Conservation (phyloP, 2,888 invertebrate genomes). For the Sericinus montela region DNA sequence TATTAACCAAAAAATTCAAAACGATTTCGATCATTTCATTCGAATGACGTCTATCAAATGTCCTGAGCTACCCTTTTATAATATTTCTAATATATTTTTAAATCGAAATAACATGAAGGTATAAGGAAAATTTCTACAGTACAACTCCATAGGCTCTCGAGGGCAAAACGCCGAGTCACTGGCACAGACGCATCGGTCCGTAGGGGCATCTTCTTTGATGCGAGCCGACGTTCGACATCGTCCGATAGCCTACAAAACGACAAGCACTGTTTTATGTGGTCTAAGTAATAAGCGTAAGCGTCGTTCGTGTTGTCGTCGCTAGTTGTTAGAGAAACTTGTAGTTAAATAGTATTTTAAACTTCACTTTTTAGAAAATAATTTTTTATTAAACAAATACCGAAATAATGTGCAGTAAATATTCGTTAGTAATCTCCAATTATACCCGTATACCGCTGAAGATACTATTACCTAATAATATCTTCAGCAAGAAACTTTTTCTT, state of each 20-base stretch:
- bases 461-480: too few relatives aligned
- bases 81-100: constrained; percentile 18
- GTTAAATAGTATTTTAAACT: too few relatives aligned
- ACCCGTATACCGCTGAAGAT: too few relatives aligned
- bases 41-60: constrained; percentile 16
- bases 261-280: constrained; percentile 36
- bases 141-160: constrained; percentile 29
- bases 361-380: too few relatives aligned
- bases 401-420: too few relatives aligned
- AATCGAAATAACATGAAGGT: constrained; percentile 32
- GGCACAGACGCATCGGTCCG: constrained; percentile 61
- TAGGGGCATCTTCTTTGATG: constrained; percentile 63
- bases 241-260: constrained; percentile 74
- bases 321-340: too few relatives aligned
- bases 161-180: constrained; percentile 66
- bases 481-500: too few relatives aligned
- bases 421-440: too few relatives aligned
- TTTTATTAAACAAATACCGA: too few relatives aligned
- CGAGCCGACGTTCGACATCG: constrained; percentile 72
- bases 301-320: constrained; percentile 19
- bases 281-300: constrained; percentile 37
- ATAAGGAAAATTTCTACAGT: constrained; percentile 57
- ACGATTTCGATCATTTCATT: constrained; percentile 10
- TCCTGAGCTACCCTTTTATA: constrained; percentile 7
- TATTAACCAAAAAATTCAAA: not conserved